Evolutionary conservation across 2,113 vertebrate species (phyloP).

Genomic region (Bostrychus sinensis): DNA sequence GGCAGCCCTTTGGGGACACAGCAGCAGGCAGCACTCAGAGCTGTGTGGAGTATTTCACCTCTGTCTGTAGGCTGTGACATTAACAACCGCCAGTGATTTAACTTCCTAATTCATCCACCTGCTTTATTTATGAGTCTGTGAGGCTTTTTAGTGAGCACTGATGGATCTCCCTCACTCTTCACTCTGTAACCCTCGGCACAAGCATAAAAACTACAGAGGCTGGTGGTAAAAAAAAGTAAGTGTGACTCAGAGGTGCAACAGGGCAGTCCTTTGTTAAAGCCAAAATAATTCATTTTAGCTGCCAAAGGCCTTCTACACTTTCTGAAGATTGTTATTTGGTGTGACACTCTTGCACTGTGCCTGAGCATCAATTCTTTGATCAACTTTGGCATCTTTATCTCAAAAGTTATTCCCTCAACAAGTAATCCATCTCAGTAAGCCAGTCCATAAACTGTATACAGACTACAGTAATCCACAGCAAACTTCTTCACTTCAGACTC

Average conservation of each 20-base stretch:
- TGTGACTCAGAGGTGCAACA: conserved; percentile 39
- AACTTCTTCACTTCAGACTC: too few relatives aligned
- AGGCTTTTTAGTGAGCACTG: conserved; percentile 60
- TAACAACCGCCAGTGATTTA: conserved; percentile 67
- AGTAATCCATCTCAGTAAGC: conserved; percentile 39
- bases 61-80: conserved; percentile 59
- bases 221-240: conserved; percentile 33
- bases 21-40: conserved; percentile 27
- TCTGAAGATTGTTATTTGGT: conserved; percentile 16
- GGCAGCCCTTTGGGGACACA: conserved; percentile 26
- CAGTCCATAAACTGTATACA: too few relatives aligned
- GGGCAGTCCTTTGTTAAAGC: conserved; percentile 41
- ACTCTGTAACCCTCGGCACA: conserved; percentile 36
- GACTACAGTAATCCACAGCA: too few relatives aligned
- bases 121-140: conserved; percentile 64
- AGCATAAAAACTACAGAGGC: conserved; percentile 43
- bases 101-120: conserved; percentile 65
- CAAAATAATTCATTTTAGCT: conserved; percentile 47
- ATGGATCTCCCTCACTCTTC: conserved; percentile 53
- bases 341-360: conserved; percentile 16
- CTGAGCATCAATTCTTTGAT: conserved; percentile 36
- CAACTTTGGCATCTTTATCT: conserved; percentile 35
- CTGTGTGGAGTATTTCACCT: conserved; percentile 56
- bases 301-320: conserved; percentile 7
- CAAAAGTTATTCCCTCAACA: conserved; percentile 23